Percentiles rank a stretch among this genome's conserved stretches.
Conservation (phyloP, 1,140 invertebrate genomes). For the Magallana gigas region DNA sequence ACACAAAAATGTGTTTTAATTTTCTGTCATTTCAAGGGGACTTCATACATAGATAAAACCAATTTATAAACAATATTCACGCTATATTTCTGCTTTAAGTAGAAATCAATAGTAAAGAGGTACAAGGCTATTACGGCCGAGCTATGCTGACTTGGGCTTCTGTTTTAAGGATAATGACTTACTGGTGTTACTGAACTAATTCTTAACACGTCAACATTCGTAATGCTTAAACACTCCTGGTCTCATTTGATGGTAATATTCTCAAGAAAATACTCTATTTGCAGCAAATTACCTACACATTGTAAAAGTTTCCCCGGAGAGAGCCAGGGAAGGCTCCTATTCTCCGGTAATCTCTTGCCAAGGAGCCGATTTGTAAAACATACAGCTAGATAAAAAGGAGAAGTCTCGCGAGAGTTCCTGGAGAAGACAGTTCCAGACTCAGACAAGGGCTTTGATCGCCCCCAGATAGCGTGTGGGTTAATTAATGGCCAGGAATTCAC, state of each 20-base stretch:
- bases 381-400: neutral
- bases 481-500: too few species aligned
- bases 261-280: slow-evolving; percentile 31
- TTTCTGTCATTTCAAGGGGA: neutral
- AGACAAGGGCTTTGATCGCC: neutral
- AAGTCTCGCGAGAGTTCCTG: neutral
- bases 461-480: too few species aligned
- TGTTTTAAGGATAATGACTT: slow-evolving; percentile 9
- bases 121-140: neutral
- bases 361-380: neutral
- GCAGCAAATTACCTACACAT: slow-evolving; percentile 22
- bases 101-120: neutral
- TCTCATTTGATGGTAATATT: neutral
- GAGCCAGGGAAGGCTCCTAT: neutral
- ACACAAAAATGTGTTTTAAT: neutral
- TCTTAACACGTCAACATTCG: slow-evolving; percentile 17
- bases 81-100: neutral
- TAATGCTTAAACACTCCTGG: neutral
- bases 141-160: neutral
- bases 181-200: slow-evolving; percentile 3
- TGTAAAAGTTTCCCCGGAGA: neutral
- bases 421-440: neutral
- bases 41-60: neutral
- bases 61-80: neutral
- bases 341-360: neutral